Base-by-base conservation (phyloP, 2,888 invertebrate species). In the Protonemura montana region DNA sequence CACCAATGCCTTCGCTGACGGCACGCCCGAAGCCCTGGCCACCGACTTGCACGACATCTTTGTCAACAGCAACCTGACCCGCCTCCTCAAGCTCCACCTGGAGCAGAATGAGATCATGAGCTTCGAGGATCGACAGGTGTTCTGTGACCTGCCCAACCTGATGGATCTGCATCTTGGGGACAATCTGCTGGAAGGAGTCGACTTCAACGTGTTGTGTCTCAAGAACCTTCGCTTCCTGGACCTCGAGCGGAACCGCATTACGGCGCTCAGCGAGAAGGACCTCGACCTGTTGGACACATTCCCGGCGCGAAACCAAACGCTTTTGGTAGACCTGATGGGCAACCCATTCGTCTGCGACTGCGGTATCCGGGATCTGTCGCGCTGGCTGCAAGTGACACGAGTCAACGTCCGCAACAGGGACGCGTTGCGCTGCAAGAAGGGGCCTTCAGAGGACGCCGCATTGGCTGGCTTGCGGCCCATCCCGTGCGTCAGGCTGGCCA, bases 261-360 rank as follows among this genome's bases (percentile, higher is more conserved):
- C 92, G 41, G 92, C 91, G 59, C 93, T 96, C 59, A 92, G 92
- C 41, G 91, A 92, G 27, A 91, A 92, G 81, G 95, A 95, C 89
- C 90, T 94, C 88, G 91, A 92, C 21, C 89, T 91, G 21, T 91
- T 96, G 35, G 95, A 95, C 89, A 90, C 91, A 29, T 90, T 95
- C 82, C 92, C 93, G 21, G 91, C 91, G 76, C 90, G 91, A 80
- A 92, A 92, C 88, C 90, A 90, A 42, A 89, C 90, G 21, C 91
- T 95, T 35, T 92, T 93, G 35, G 92, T 96, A 0, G 95, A 96
- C 89, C 92, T 96, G 27, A 92, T 92, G 82, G 91, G 93, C 0
- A 96, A 96, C 91, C 95, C 95, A 0, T 94, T 96, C 85, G 91
- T 92, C n/a, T 96, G 96, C 89, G 94, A 95, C 88, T 94, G 94